Conservation (phyloP, 2,797 vertebrate species). For the Lithobates sylvaticus region DNA sequence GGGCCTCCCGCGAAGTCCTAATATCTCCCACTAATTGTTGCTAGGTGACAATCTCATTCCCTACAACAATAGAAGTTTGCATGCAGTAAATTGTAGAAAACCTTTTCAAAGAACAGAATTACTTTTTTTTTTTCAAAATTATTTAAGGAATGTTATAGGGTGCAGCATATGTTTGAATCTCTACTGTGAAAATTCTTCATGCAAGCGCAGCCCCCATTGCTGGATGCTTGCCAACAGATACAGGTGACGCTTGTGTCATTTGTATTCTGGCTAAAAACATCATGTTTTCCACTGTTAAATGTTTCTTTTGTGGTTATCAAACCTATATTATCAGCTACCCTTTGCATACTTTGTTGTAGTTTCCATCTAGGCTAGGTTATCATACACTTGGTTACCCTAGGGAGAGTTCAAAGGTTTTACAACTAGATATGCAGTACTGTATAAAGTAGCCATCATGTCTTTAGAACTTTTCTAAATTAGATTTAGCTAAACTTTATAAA, state of each 20-base stretch:
- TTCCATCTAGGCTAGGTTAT: too few species aligned
- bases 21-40: constrained; percentile 41
- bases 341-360: too few species aligned
- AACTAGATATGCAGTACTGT: too few species aligned
- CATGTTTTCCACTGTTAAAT: too few species aligned
- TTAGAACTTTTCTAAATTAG: too few species aligned
- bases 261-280: too few species aligned
- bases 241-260: constrained; percentile 24
- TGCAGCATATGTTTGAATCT: constrained; percentile 33
- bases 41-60: constrained; percentile 32
- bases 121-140: constrained; percentile 20
- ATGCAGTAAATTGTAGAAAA: constrained; percentile 23
- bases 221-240: constrained; percentile 18
- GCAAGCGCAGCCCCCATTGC: constrained; percentile 23
- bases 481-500: too few species aligned
- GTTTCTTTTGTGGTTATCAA: too few species aligned
- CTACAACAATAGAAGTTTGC: constrained; percentile 30
- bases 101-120: constrained; percentile 27
- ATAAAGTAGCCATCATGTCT: too few species aligned
- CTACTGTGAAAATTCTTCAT: constrained; percentile 32
- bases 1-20: constrained; percentile 14
- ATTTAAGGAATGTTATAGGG: constrained; percentile 58
- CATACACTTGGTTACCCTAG: too few species aligned
- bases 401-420: too few species aligned
- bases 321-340: too few species aligned